These are phyloP conservation scores for Synergus laeviventris DNA, from an alignment of 2,888 invertebrate genomes.

Conservation along the genomic window DNA sequence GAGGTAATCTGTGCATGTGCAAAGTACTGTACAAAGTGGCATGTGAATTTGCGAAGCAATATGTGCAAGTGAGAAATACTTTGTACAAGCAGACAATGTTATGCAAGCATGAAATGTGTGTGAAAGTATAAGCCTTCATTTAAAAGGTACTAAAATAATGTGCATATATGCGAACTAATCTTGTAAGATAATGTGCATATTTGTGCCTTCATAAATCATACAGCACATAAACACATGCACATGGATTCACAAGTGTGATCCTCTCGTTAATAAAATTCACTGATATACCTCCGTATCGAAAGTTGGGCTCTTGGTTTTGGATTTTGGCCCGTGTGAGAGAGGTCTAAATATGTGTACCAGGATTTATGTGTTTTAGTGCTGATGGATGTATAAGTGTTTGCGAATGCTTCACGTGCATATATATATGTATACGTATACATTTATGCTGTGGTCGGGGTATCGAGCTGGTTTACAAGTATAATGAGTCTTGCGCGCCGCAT, in stretches of 20 bases:
- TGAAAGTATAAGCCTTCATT: background rate
- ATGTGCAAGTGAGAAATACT: constrained; percentile 41
- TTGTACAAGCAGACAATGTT: constrained; percentile 19
- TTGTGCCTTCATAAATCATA: constrained; percentile 31
- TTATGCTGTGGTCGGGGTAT: constrained; percentile 68
- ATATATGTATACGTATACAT: constrained; percentile 49
- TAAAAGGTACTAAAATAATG: background rate
- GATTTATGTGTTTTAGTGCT: constrained; percentile 40
- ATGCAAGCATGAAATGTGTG: background rate
- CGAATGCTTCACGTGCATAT: constrained; percentile 46
- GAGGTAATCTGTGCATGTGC: background rate
- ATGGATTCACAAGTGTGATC: background rate
- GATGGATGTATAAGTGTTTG: constrained; percentile 50
- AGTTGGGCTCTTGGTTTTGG: constrained; percentile 38
- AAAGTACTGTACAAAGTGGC: background rate
- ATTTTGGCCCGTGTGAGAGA: constrained; percentile 39
- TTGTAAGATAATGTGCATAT: background rate
- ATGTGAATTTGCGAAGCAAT: constrained; percentile 13
- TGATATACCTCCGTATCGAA: constrained; percentile 22
- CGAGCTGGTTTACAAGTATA: constrained; percentile 76
- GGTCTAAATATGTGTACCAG: constrained; percentile 24
- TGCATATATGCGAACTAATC: background rate
- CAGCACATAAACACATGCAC: background rate
- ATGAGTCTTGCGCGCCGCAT: constrained; percentile 76
- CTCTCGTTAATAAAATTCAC: constrained; percentile 36